phyloP scores from a whole-genome alignment of 2,888 invertebrate genomes.

The Catocala fraxini region DNA sequence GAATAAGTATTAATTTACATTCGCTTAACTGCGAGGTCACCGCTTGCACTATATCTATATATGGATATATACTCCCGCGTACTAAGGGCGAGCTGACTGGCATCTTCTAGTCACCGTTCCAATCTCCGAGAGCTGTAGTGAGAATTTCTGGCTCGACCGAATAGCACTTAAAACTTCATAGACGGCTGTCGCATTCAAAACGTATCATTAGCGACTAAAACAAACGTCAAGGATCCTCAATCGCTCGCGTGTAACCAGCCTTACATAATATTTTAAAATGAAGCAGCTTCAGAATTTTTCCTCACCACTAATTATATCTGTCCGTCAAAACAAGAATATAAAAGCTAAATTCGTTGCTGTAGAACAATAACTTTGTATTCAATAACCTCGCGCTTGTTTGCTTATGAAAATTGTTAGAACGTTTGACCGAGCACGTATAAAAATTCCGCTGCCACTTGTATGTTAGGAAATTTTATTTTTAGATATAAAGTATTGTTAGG shows the following conservation, averaged over 20 bases:
- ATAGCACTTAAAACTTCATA: too few species aligned
- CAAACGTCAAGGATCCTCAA: background rate
- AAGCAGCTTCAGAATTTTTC: slow-evolving; percentile 30
- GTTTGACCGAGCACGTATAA: background rate
- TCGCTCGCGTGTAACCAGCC: slow-evolving; percentile 7
- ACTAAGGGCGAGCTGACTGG: too few species aligned
- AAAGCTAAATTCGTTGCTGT: slow-evolving; percentile 30
- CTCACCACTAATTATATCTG: slow-evolving; percentile 37
- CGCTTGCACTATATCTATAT: too few species aligned
- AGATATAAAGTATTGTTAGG: too few species aligned
- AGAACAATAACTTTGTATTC: slow-evolving; percentile 27
- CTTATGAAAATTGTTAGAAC: slow-evolving; percentile 15
- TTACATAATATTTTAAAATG: slow-evolving; percentile 9
- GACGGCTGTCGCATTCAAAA: too few species aligned
- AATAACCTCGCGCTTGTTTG: slow-evolving; percentile 25
- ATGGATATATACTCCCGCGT: too few species aligned
- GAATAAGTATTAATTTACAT: too few species aligned
- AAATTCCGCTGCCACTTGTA: background rate
- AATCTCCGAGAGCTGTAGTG: too few species aligned
- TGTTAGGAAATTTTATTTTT: background rate
- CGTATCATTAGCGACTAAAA: too few species aligned
- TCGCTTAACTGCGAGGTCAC: too few species aligned
- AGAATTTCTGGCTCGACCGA: too few species aligned
- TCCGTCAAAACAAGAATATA: slow-evolving; percentile 43
- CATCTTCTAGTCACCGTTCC: too few species aligned